Conservation (phyloP, 2,888 invertebrate genomes). For the Macaria notata region DNA sequence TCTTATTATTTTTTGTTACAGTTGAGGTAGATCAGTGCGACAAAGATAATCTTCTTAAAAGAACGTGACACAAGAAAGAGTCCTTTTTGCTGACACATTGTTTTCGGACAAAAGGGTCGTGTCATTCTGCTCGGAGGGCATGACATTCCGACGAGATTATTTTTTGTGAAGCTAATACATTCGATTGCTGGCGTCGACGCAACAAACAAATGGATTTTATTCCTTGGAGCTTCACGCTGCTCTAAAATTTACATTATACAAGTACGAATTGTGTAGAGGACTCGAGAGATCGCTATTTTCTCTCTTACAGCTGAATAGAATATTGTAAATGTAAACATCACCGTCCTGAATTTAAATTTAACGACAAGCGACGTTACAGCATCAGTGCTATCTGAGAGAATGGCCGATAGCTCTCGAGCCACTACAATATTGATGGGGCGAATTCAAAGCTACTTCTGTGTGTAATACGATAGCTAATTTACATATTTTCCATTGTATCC, state of each 20-base stretch:
- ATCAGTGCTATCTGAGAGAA: slow-evolving; percentile 40
- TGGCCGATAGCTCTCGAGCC: slow-evolving; percentile 28
- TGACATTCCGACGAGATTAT: slow-evolving; percentile 36
- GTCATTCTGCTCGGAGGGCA: slow-evolving; percentile 36
- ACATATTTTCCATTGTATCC: slow-evolving; percentile 72
- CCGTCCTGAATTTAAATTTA: slow-evolving; percentile 59
- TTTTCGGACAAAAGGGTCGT: slow-evolving; percentile 51
- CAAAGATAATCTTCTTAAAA: slow-evolving; percentile 59
- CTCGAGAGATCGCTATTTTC: slow-evolving; percentile 44
- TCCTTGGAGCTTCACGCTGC: slow-evolving; percentile 35
- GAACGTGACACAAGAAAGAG: slow-evolving; percentile 66
- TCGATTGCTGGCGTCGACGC: slow-evolving; percentile 22
- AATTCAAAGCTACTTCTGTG: slow-evolving; percentile 42
- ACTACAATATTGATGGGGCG: slow-evolving; percentile 42
- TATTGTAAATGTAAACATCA: slow-evolving; percentile 52
- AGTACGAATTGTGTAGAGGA: slow-evolving; percentile 38
- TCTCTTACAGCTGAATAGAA: slow-evolving; percentile 53
- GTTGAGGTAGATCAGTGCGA: slow-evolving; percentile 61
- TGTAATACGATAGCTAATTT: slow-evolving; percentile 56
- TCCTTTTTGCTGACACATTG: slow-evolving; percentile 68
- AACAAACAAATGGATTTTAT: slow-evolving; percentile 36
- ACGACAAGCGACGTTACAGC: slow-evolving; percentile 43
- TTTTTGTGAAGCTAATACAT: slow-evolving; percentile 12
- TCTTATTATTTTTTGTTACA: slow-evolving; percentile 56
- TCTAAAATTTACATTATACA: slow-evolving; percentile 38